Percentiles rank a stretch among this genome's conserved stretches.
These are phyloP conservation scores for Spermophilus dauricus DNA, from an alignment of 2,113 vertebrate species.

Conservation along the genomic window DNA sequence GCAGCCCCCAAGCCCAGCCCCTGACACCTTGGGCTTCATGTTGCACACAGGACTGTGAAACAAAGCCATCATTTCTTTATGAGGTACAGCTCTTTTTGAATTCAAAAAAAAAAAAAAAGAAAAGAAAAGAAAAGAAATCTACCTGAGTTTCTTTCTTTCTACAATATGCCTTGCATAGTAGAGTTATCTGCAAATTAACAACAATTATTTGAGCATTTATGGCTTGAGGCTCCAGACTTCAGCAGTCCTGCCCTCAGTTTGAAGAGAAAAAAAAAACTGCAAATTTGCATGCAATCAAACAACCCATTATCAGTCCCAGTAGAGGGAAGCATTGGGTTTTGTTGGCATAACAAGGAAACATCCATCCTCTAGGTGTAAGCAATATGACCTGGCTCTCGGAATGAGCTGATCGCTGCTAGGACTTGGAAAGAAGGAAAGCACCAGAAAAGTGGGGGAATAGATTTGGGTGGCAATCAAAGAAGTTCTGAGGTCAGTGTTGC, in stretches of 20 bases:
- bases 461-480: background rate
- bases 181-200: conserved; percentile 13
- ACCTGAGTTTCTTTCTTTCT: conserved; percentile 38
- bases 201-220: conserved; percentile 28
- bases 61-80: background rate
- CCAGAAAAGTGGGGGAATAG: background rate
- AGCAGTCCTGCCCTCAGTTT: background rate
- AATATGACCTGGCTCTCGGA: conserved; percentile 13
- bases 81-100: background rate
- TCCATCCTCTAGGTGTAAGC: background rate
- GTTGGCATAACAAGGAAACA: conserved; percentile 60
- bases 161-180: background rate
- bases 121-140: background rate
- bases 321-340: background rate
- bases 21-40: background rate
- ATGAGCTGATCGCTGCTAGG: background rate
- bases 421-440: background rate
- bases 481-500: background rate
- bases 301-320: conserved; percentile 40
- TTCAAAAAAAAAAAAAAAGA: background rate
- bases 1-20: background rate
- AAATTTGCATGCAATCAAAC: conserved; percentile 36
- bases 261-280: background rate
- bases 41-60: background rate
- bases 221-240: background rate